Evolutionary conservation across 1,140 invertebrate genomes (phyloP), one percentile per base, ranked within the genome.

Genomic region (Orchestia grillus): DNA sequence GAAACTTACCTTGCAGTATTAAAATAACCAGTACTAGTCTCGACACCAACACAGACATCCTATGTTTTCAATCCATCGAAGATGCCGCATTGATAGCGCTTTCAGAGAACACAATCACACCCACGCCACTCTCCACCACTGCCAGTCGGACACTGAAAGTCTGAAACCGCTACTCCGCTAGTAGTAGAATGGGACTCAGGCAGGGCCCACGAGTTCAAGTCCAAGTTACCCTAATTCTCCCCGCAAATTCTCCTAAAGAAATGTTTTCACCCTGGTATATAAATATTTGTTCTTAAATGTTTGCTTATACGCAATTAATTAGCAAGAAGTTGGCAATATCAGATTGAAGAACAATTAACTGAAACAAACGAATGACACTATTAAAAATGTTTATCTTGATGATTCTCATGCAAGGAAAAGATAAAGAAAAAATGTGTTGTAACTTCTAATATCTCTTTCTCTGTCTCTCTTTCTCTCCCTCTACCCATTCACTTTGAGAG

Each of bases 11-110:
- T 94, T 94, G 92, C 92, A 94, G 92, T 94, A 94, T 94, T 94
- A 94, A 94, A 94, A 94, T 94, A 94, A 94, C 92, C 92, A 94
- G 92, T 47, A 94, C 92, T 94, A 94, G 43, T 94, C 92, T 94
- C 92, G 92, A 94, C 92, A 94, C 92, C 92, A 94, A 94, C 92
- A 94, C 92, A 94, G 92, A 94, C 92, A 94, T 94, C 92, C 92
- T 94, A 94, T 94, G 92, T 94, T 94, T 94, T 94, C 92, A 94
- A 94, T 94, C 92, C 92, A 94, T 94, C 92, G 92, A 94, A 94
- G 92, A 94, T 94, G 92, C 92, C 92, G 92, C 92, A 94, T 94
- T 94, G 92, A 94, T 94, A 94, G 44, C 92, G 92, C 92, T 94
- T 94, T 94, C 92, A 94, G 92, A 94, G 88, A 94, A 94, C 92